Conservation (phyloP, 2,113 vertebrate species). For the Mesoclemmys tuberculata region DNA sequence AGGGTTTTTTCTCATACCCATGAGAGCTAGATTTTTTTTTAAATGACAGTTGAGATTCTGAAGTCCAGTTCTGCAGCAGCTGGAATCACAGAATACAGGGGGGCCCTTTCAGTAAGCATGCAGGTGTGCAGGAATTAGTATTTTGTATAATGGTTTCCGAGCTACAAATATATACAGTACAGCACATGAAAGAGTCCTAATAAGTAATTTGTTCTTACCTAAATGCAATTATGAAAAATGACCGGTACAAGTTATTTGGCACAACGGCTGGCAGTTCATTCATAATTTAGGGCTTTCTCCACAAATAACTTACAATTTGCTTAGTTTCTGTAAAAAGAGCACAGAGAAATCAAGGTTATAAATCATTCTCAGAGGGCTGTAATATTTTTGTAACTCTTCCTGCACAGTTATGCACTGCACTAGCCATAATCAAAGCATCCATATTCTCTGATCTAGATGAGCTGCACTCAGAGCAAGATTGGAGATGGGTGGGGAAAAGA, state of each 20-base stretch:
- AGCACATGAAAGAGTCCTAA: constrained; percentile 17
- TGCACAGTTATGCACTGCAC: not conserved
- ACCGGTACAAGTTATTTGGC: constrained; percentile 37
- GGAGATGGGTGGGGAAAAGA: not conserved
- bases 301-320: constrained; percentile 22
- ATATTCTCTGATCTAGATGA: not conserved
- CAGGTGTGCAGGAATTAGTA: constrained; percentile 22
- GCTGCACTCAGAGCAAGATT: not conserved
- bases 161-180: not conserved
- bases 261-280: constrained; percentile 42
- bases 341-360: constrained; percentile 10
- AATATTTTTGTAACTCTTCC: constrained; percentile 24
- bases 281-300: constrained; percentile 36
- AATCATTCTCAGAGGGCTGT: not conserved
- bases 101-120: constrained; percentile 1
- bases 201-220: constrained; percentile 47
- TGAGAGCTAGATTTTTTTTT: not conserved
- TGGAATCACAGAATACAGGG: constrained; percentile 32
- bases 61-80: not conserved
- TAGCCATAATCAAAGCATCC: not conserved
- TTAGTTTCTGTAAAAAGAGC: constrained; percentile 55
- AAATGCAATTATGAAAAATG: constrained; percentile 35
- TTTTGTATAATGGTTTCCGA: constrained; percentile 29
- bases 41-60: not conserved
- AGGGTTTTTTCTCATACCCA: not conserved